Evolutionary conservation across 1,140 invertebrate genomes (phyloP).

Genomic region (Heliconius hermathena): DNA sequence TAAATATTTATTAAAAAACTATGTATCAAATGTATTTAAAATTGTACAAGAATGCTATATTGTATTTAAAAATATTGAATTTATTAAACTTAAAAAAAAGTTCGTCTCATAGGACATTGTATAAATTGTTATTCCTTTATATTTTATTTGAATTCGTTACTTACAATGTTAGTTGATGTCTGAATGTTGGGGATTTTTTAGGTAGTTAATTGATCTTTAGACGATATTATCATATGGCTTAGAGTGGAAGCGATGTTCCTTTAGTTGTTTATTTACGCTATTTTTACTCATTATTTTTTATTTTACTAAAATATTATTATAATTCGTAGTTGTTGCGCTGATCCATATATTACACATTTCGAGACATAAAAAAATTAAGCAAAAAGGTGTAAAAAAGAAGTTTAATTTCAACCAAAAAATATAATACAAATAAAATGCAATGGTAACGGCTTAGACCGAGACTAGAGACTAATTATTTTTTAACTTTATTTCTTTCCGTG

Average conservation of each 20-base stretch:
- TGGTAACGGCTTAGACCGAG: too few relatives aligned
- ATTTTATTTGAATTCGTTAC: conserved; percentile 40
- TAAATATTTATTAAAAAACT: background rate
- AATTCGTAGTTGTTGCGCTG: too few relatives aligned
- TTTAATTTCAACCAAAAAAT: too few relatives aligned
- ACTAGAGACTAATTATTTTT: too few relatives aligned
- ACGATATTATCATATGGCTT: background rate
- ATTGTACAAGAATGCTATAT: background rate
- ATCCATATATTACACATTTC: too few relatives aligned
- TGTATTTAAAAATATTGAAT: background rate
- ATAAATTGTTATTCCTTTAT: conserved; percentile 23
- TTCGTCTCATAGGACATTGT: conserved; percentile 12
- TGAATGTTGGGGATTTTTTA: conserved; percentile 17
- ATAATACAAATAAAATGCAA: too few relatives aligned
- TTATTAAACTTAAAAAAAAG: background rate
- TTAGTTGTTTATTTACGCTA: background rate
- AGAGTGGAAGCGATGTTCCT: background rate
- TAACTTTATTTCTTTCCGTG: too few relatives aligned
- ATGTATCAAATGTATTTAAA: background rate
- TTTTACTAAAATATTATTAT: too few relatives aligned
- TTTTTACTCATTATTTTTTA: background rate
- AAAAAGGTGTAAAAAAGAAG: too few relatives aligned
- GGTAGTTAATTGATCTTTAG: background rate
- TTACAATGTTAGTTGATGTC: conserved; percentile 37
- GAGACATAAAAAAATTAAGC: too few relatives aligned